Base-by-base conservation (phyloP, 2,113 vertebrate genomes). In the Hypanus sabinus region DNA sequence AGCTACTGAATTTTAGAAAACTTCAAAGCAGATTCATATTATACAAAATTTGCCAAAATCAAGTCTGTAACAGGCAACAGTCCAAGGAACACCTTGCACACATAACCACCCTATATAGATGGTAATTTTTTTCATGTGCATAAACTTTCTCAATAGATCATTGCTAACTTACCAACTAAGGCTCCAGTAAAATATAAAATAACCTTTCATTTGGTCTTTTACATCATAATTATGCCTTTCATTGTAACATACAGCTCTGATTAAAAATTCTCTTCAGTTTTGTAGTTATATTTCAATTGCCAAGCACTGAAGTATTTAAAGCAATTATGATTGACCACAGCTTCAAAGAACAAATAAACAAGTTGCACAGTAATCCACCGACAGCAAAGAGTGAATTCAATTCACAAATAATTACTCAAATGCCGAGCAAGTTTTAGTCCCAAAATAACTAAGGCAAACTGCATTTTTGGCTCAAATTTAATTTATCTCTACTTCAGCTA, bases 341-440 rank as follows among this genome's bases (percentile, higher is more conserved):
- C 85, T 70, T 88, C 76, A 65, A 75, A 92, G 79, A 94, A 62
- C 91, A 94, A 94, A 94, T 81, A 94, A 94, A 94, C 75, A 33
- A 91, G 57, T 71, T 18, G 57, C 12, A 85, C 62, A 71, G 65
- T 65, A 92, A 92, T 92, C 90, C 65, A 92, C 65, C 38, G 68
- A 91, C 87, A 33, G 68, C 87, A 91, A 91, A 91, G 60, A 92
- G 90, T 65, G 68, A 71, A 92, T 92, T 92, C 90, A 38, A 68
- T 92, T 92, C 90, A 71, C 65, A 38, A 65, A 68, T 68, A 68
- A 55, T 70, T 91, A 91, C 90, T 71, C 65, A 68, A 71, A 92
- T 70, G 36, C 62, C 62, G 71, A 92, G 46, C 2, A 38, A 92
- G 18, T 71, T 70, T 92, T 65, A 92, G 90, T 71, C 90, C 36